These are phyloP conservation scores for Hucho hucho DNA, from an alignment of 2,113 vertebrate genomes.

Conservation along the genomic window DNA sequence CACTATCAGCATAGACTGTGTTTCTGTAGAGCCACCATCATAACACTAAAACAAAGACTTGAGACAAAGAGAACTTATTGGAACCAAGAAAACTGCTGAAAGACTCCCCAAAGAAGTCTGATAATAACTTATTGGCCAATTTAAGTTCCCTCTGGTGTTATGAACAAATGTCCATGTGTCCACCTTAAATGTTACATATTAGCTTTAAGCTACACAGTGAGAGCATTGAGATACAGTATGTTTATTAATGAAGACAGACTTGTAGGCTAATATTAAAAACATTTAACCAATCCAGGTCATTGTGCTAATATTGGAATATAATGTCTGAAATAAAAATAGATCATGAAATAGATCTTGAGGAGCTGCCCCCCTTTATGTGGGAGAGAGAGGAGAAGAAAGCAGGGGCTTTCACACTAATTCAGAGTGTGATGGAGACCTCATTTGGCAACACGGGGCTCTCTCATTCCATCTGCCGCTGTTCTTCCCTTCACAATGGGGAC, in stretches of 20 bases:
- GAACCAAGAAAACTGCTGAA: too few relatives aligned
- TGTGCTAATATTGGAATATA: constrained; percentile 75
- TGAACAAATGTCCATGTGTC: too few relatives aligned
- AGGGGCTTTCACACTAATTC: constrained; percentile 49
- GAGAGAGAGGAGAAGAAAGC: constrained; percentile 50
- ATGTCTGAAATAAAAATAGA: constrained; percentile 75
- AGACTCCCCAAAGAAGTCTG: too few relatives aligned
- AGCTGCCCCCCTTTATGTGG: constrained; percentile 65
- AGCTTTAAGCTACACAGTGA: too few relatives aligned
- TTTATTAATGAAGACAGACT: constrained; percentile 43
- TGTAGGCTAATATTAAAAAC: constrained; percentile 42
- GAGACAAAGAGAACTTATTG: too few relatives aligned
- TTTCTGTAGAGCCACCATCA: too few relatives aligned
- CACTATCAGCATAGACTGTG: too few relatives aligned
- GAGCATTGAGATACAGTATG: constrained; percentile 35
- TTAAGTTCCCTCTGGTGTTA: too few relatives aligned
- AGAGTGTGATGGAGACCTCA: constrained; percentile 63
- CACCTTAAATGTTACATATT: too few relatives aligned
- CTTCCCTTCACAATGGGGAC: constrained; percentile 23
- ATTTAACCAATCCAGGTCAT: constrained; percentile 68
- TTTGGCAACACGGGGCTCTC: constrained; percentile 54
- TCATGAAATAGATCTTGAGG: constrained; percentile 78
- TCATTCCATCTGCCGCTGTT: constrained; percentile 64
- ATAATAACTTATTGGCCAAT: too few relatives aligned
- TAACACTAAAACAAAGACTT: too few relatives aligned